A percentile compares a stretch with the other conserved stretches of the same genome.
Evolutionary conservation across 2,888 invertebrate species (phyloP).

Genomic region (Temnothorax rugatulus): DNA sequence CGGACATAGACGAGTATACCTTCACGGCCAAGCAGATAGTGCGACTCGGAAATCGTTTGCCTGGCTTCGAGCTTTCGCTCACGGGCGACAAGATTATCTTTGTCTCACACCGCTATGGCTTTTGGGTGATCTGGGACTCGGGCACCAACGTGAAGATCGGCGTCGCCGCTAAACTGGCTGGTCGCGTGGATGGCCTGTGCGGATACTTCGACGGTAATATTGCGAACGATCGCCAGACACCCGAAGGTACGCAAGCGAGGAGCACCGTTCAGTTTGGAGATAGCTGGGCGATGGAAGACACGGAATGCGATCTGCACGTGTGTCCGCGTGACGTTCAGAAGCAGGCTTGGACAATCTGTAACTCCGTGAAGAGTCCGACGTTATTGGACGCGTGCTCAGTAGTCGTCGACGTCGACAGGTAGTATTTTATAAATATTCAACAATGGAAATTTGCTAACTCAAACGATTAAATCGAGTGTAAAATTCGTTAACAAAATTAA

Average conservation of each 20-base stretch:
- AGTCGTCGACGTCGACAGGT: conserved; percentile 89
- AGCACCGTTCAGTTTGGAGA: conserved; percentile 92
- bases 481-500: too few species aligned
- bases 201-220: conserved; percentile 91
- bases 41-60: conserved; percentile 87
- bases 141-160: conserved; percentile 91
- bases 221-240: conserved; percentile 91
- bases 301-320: conserved; percentile 87
- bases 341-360: conserved; percentile 90
- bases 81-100: conserved; percentile 91
- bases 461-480: background rate
- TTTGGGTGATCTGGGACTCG: conserved; percentile 91
- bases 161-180: conserved; percentile 89
- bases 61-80: conserved; percentile 90
- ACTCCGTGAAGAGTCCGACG: conserved; percentile 90
- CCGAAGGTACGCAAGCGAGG: conserved; percentile 89
- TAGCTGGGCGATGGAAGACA: conserved; percentile 88
- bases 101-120: conserved; percentile 90
- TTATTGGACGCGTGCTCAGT: conserved; percentile 89
- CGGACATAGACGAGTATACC: conserved; percentile 74
- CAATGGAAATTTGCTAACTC: background rate
- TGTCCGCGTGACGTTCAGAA: conserved; percentile 89
- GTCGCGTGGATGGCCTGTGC: conserved; percentile 92
- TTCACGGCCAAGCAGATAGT: conserved; percentile 87
- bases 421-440: background rate